Evolutionary conservation across 1,140 invertebrate species (phyloP).

Genomic region (Drosophila nebulosa): DNA sequence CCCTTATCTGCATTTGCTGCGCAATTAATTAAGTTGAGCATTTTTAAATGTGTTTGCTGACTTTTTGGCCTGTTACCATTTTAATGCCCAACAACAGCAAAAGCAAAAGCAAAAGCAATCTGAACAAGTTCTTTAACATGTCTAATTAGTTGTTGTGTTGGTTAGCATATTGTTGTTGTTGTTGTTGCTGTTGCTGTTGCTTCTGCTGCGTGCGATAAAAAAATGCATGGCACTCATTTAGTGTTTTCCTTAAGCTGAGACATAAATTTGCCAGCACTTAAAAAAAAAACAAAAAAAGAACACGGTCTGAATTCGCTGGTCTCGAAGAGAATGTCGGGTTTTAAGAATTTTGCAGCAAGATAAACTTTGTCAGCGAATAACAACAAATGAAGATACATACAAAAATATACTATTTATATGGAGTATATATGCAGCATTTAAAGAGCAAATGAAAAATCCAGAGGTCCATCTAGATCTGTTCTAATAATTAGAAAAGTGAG

Average conservation of each 20-base stretch:
- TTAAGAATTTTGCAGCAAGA: constrained; percentile 23
- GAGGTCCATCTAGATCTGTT: too few relatives aligned
- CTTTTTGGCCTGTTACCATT: constrained; percentile 68
- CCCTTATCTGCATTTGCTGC: constrained; percentile 58
- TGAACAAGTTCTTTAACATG: constrained; percentile 77
- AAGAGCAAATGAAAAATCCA: neutral
- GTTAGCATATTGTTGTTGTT: constrained; percentile 11
- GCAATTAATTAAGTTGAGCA: constrained; percentile 77
- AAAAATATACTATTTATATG: neutral
- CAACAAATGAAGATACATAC: neutral
- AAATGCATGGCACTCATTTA: constrained; percentile 79
- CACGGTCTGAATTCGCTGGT: constrained; percentile 18
- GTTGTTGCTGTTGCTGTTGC: constrained; percentile 11
- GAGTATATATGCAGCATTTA: neutral
- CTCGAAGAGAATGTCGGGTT: constrained; percentile 13
- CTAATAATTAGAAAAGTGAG: too few relatives aligned
- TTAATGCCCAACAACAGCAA: constrained; percentile 51
- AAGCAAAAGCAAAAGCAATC: constrained; percentile 33
- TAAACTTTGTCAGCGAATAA: constrained; percentile 14
- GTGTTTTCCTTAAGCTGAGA: constrained; percentile 74
- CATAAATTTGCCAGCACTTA: constrained; percentile 75
- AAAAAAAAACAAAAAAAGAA: constrained; percentile 40
- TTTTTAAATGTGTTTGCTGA: constrained; percentile 74
- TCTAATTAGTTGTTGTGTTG: constrained; percentile 75
- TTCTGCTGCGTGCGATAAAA: constrained; percentile 70